Base-by-base conservation (phyloP, 2,797 vertebrate species). In the Notolabrus celidotus region DNA sequence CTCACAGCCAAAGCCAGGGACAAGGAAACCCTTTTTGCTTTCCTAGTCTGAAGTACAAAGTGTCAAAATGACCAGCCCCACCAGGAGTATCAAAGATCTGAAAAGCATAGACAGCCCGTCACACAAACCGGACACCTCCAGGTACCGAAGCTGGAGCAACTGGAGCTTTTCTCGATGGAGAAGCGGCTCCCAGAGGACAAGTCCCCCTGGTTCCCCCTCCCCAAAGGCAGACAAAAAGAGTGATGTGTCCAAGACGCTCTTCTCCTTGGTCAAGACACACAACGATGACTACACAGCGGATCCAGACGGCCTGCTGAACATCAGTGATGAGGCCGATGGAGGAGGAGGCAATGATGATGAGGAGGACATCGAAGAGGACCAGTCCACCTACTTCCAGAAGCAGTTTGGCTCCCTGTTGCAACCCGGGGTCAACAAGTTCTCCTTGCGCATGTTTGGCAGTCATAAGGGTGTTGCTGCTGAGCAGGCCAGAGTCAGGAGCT, bases 391-490 rank as follows among this genome's bases (percentile, higher is more conserved):
- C 87, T 94, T 97, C 85, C 94, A 95, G 79, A 94, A 89, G 85
- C 93, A 95, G 83, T 89, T 99, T 19, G 92, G 95, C 41, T 89
- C 95, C 59, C 71, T 99, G 86, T 94, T 99, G 41, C 96, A 97
- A 90, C 97, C 97, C 0, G 95, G 96, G 56, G 94, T 99, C 91
- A 99, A 99, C 93, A 99, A 99, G 92, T 98, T 99, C 92, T 99
- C 97, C 52, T 90, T 99, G 83, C 96, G 97, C 56, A 96, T 99
- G 93, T 99, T 98, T 54, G 97, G 97, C 53, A 99, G 97, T 83
- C 96, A 97, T 74, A 97, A 96, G 82, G 97, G 97, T 10, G 96
- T 99, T 55, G 96, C 96, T 70, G 95, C 95, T 6, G 97, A 99
- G 72, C 96, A 98, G 88, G 95, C 95, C 50, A 91, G 97, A 79